These are phyloP conservation scores for Mungos mungo DNA, from an alignment of 2,113 vertebrate species.

Conservation along the genomic window DNA sequence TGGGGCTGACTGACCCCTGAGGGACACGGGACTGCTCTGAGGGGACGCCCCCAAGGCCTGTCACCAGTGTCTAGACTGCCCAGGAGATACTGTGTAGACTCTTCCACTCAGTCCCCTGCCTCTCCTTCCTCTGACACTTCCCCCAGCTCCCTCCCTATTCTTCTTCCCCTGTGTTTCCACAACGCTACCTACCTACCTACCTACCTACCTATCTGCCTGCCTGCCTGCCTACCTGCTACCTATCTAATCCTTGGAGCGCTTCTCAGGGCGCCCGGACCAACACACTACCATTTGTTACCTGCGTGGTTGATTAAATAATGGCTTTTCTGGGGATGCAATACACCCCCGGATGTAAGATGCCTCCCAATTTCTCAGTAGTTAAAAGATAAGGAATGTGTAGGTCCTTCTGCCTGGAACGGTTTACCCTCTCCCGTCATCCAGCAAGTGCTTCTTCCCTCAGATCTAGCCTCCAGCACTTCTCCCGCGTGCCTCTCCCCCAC, in stretches of 20 bases:
- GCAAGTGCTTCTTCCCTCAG: not conserved
- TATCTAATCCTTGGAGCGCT: not conserved
- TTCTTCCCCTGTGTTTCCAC: not conserved
- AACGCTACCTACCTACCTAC: no score
- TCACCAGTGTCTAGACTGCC: no score
- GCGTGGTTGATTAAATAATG: accelerated
- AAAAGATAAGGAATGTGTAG: not conserved
- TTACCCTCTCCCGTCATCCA: no score
- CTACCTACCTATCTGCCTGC: no score
- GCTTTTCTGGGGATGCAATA: not conserved
- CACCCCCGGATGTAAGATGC: not conserved
- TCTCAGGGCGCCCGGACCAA: not conserved
- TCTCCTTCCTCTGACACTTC: not conserved
- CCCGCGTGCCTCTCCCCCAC: not conserved
- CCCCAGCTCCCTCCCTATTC: not conserved
- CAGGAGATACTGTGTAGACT: not conserved
- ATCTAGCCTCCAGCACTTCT: not conserved
- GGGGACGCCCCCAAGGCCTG: not conserved
- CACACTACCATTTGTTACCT: not conserved
- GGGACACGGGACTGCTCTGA: not conserved
- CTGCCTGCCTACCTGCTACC: no score
- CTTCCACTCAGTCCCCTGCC: not conserved
- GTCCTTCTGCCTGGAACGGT: not conserved
- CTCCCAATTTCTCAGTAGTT: not conserved
- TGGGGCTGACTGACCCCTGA: not conserved